These are phyloP conservation scores for Callinectes sapidus DNA, from an alignment of 2,888 invertebrate genomes.

Conservation along the genomic window DNA sequence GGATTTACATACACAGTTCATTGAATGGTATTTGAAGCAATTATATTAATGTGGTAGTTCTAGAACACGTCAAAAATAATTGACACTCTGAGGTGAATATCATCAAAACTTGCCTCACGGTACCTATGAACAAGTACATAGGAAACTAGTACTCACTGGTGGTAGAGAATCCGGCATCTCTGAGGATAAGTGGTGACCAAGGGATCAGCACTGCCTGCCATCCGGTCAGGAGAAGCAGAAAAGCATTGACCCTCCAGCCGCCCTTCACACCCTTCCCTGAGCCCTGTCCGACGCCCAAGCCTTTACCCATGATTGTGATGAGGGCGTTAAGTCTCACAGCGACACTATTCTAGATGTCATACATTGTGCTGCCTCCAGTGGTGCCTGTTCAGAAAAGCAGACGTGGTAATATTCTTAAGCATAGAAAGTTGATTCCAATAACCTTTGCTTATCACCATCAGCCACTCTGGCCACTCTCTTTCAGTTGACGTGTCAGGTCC, in stretches of 20 bases:
- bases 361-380: not conserved
- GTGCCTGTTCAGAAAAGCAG: not conserved
- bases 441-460: not conserved
- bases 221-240: slow-evolving; percentile 66
- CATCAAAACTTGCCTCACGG: too few species aligned
- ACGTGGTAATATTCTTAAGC: not conserved
- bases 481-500: not conserved
- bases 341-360: not conserved
- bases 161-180: slow-evolving; percentile 49
- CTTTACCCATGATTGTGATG: slow-evolving; percentile 13
- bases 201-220: slow-evolving; percentile 61
- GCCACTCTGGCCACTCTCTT: not conserved
- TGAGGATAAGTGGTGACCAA: slow-evolving; percentile 62
- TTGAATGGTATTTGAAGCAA: not conserved
- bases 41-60: not conserved
- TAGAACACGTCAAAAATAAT: not conserved
- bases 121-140: not conserved
- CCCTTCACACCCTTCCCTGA: slow-evolving; percentile 56
- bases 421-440: not conserved
- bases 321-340: not conserved
- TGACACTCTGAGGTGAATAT: too few species aligned
- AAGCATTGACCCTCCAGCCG: slow-evolving; percentile 62
- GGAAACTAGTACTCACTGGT: slow-evolving; percentile 29
- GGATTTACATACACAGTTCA: not conserved
- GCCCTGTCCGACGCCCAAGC: slow-evolving; percentile 22